Percentiles rank a stretch among this genome's conserved stretches.
These are phyloP conservation scores for Aphelocoma californica DNA, from an alignment of 2,797 vertebrate species.

Conservation along the genomic window DNA sequence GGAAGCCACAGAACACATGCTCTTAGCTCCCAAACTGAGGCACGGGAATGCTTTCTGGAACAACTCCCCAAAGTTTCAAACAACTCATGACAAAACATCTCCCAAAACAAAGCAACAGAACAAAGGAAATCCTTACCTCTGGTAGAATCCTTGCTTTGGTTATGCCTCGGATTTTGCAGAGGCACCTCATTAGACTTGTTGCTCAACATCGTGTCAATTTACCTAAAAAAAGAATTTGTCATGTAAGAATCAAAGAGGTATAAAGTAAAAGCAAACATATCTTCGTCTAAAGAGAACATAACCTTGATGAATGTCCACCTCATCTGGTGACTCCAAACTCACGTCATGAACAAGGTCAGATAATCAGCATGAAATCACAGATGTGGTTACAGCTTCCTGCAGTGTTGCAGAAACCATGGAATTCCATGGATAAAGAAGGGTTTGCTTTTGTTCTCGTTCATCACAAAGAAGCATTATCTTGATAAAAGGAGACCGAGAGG, in stretches of 20 bases:
- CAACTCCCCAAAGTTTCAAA: neutral
- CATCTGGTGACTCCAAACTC: neutral
- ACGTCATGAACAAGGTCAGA: neutral
- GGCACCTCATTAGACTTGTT: conserved; percentile 79
- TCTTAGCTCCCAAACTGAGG: neutral
- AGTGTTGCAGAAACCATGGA: neutral
- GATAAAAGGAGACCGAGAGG: neutral
- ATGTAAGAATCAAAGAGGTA: neutral
- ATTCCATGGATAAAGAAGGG: neutral
- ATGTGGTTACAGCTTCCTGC: neutral
- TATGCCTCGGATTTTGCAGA: conserved; percentile 70
- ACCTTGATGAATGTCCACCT: neutral
- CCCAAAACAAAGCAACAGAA: neutral
- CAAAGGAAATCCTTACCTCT: conserved; percentile 77
- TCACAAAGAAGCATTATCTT: neutral
- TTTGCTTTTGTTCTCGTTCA: neutral
- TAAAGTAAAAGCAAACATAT: neutral
- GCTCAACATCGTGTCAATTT: conserved; percentile 84
- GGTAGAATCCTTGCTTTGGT: conserved; percentile 73
- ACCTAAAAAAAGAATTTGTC: conserved; percentile 66
- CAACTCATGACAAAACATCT: neutral
- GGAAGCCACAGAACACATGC: neutral
- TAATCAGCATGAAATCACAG: neutral
- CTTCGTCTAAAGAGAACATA: neutral
- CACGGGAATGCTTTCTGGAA: neutral